These are phyloP conservation scores for Ormia ochracea DNA, from an alignment of 2,888 invertebrate species.

Conservation along the genomic window DNA sequence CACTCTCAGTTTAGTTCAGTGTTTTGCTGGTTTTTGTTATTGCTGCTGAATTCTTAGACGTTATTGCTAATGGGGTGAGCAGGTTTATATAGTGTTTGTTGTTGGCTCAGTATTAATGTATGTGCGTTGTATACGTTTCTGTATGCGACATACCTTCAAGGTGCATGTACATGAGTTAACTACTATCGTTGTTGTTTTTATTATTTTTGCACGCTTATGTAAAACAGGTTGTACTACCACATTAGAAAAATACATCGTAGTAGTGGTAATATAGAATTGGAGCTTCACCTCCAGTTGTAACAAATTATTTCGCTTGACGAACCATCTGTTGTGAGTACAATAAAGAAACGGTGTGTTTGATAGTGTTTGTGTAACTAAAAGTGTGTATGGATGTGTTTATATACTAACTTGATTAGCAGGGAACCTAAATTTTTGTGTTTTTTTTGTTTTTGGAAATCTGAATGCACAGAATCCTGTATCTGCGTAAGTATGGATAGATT, in stretches of 20 bases:
- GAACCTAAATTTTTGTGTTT: conserved; percentile 53
- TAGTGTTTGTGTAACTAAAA: not conserved
- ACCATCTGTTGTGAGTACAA: conserved; percentile 43
- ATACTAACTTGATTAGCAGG: conserved; percentile 11
- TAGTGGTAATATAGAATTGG: conserved; percentile 54
- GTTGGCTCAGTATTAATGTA: conserved; percentile 15
- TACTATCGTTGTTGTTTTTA: conserved; percentile 47
- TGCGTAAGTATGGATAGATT: conserved; percentile 12
- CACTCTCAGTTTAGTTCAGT: conserved; percentile 27
- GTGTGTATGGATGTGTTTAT: conserved; percentile 5
- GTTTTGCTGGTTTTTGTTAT: conserved; percentile 18
- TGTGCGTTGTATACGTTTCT: not conserved
- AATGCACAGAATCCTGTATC: conserved; percentile 7
- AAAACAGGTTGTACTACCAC: conserved; percentile 40
- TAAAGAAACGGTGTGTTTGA: not conserved
- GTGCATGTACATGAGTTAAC: conserved; percentile 44
- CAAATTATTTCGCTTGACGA: conserved; percentile 55
- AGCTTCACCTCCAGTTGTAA: conserved; percentile 47
- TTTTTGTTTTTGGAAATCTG: too few relatives aligned
- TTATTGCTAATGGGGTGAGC: conserved; percentile 29
- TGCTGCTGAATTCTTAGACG: conserved; percentile 40
- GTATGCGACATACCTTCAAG: conserved; percentile 46
- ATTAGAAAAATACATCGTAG: conserved; percentile 40
- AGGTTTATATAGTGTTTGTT: conserved; percentile 35
- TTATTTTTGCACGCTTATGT: conserved; percentile 48